A percentile compares a stretch with the other conserved stretches of the same genome.
phyloP scores from a whole-genome alignment of 2,113 vertebrate species.

The Nematolebias whitei region DNA sequence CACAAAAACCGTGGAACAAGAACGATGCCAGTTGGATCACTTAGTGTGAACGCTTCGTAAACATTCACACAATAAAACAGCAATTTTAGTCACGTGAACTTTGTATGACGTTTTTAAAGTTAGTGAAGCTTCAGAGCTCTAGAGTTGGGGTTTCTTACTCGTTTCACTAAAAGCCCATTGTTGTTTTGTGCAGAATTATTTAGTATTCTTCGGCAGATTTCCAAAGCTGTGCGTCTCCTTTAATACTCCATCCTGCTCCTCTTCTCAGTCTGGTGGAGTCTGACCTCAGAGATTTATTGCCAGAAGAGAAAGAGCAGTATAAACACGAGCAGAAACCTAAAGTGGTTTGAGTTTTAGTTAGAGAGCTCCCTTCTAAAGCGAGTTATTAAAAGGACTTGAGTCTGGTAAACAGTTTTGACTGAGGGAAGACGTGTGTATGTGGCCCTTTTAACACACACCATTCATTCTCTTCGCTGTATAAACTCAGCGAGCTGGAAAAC shows the following conservation, averaged over 20 bases:
- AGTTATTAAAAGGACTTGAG: constrained; percentile 54
- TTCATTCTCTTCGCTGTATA: constrained; percentile 13
- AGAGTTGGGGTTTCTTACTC: too few species aligned
- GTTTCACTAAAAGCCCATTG: too few species aligned
- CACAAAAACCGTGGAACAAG: too few species aligned
- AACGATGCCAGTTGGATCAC: too few species aligned
- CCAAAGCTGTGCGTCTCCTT: too few species aligned
- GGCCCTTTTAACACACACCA: constrained; percentile 27
- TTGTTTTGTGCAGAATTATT: too few species aligned
- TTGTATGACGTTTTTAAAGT: too few species aligned
- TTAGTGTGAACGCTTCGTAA: too few species aligned
- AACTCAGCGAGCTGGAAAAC: constrained; percentile 14
- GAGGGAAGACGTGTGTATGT: constrained; percentile 35
- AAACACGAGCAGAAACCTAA: constrained; percentile 51
- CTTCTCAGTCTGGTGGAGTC: constrained; percentile 4
- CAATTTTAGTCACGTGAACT: too few species aligned
- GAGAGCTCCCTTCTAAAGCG: constrained; percentile 43
- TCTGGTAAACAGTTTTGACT: constrained; percentile 53
- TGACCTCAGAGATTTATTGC: constrained; percentile 2
- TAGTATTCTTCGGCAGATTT: too few species aligned
- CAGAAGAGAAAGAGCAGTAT: constrained; percentile 9
- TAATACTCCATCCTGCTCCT: neutral
- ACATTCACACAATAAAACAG: too few species aligned
- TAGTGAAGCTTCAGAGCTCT: too few species aligned
- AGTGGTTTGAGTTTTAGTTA: constrained; percentile 52